Evolutionary conservation across 2,797 vertebrate genomes (phyloP).

Genomic region (Falco peregrinus): DNA sequence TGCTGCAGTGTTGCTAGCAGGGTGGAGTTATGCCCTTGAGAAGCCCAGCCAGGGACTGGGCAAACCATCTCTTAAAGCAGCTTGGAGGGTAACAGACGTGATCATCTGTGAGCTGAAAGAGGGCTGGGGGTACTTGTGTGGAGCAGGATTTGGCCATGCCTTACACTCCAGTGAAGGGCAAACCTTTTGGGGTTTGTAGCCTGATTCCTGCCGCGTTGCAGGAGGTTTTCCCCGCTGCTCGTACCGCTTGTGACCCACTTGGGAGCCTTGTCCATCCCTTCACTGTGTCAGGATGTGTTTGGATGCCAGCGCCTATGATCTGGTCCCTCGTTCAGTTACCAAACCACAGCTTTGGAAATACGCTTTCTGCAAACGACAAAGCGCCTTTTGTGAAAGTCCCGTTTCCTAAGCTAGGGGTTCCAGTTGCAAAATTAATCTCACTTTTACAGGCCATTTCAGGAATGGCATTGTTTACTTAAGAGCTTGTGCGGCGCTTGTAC

Average conservation of each 20-base stretch:
- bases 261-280: neutral
- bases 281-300: neutral
- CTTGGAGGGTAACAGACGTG: accelerated
- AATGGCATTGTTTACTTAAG: neutral
- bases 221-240: neutral
- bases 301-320: neutral
- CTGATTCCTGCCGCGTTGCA: accelerated
- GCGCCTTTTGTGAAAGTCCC: neutral
- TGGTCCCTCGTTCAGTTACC: neutral
- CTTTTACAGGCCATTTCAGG: neutral
- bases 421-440: neutral
- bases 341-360: neutral
- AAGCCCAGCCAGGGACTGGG: neutral
- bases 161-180: neutral
- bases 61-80: neutral
- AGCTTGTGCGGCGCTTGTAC: neutral
- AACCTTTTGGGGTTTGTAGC: neutral
- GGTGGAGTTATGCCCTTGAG: neutral
- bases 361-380: neutral
- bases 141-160: neutral
- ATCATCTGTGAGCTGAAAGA: neutral
- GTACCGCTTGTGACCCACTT: accelerated
- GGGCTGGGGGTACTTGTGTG: neutral
- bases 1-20: neutral
- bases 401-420: neutral